Conservation (phyloP, 2,888 invertebrate genomes). For the Chloroclystis v-ata region DNA sequence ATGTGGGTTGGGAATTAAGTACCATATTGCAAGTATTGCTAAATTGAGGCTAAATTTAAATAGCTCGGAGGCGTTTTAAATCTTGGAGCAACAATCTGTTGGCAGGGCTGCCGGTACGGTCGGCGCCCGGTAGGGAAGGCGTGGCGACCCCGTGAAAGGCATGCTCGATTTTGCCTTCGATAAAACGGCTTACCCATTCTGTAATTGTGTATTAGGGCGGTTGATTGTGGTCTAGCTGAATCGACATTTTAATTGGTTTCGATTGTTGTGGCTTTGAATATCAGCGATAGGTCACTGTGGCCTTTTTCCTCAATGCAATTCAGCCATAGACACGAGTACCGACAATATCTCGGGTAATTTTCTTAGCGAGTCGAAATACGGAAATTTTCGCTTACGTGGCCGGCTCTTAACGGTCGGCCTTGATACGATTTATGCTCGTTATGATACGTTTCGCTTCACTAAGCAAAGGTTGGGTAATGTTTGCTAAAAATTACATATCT, state of each 20-base stretch:
- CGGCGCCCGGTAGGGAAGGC: slow-evolving; percentile 51
- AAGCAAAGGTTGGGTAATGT: slow-evolving; percentile 48
- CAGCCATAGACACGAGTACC: slow-evolving; percentile 8
- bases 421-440: slow-evolving; percentile 44
- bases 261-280: slow-evolving; percentile 44
- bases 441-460: slow-evolving; percentile 37
- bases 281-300: slow-evolving; percentile 42
- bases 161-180: slow-evolving; percentile 59
- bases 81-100: slow-evolving; percentile 36
- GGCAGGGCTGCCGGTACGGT: slow-evolving; percentile 27
- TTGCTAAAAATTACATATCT: slow-evolving; percentile 40
- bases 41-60: slow-evolving; percentile 37
- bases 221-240: slow-evolving; percentile 27
- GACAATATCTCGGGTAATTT: slow-evolving; percentile 17
- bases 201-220: slow-evolving; percentile 43
- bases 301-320: slow-evolving; percentile 34
- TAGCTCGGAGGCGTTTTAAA: slow-evolving; percentile 35
- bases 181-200: slow-evolving; percentile 42
- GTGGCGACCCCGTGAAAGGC: slow-evolving; percentile 62
- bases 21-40: slow-evolving; percentile 23
- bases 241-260: slow-evolving; percentile 55
- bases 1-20: slow-evolving; percentile 28
- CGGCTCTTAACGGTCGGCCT: slow-evolving; percentile 41
- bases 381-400: slow-evolving; percentile 39
- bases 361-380: slow-evolving; percentile 24